Evolutionary conservation across 1,140 invertebrate species (phyloP), one percentile per base, ranked within the genome.

Genomic region (Apis mellifera): DNA sequence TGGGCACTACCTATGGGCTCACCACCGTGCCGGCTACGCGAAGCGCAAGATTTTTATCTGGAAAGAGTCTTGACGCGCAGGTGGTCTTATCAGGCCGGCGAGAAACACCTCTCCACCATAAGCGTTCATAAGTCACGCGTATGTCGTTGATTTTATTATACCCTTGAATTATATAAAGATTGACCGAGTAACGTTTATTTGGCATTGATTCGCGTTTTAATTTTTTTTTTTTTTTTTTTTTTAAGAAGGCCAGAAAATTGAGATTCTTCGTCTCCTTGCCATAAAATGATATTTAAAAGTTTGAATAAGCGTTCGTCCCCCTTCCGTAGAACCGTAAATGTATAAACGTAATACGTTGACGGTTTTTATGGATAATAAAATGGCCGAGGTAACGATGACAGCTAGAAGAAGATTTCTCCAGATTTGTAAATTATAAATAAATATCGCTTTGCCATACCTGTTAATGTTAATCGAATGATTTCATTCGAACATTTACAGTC

Each of bases 41-140:
- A 87, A 84, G 71, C 89, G 89, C 84, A 84, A 90, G 91, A 92
- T 91, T 93, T 91, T 92, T 93, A 92, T 92, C 90, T 84, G 84
- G 62, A 73, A 57, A 23, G 57, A 79, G 54, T 68, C 82, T 62
- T 86, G 82, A 80, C 86, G 83, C 79, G 80, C 87, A 92, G 92
- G 90, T 92, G 91, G 87, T 90, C 90, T 92, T 90, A 91, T 92
- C 90, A 88, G 79, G 70, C n/a, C 74, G 48, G 17, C 65, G n/a
- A 81, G 86, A 87, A 89, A 90, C 87, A 84, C 85, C 86, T 89
- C 66, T 62, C 48, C 57, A 7, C 4, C 12, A 13, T 55, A 70
- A 84, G 42, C 75, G 23, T 32, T 48, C 55, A 23, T 48, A 42
- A 42, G 42, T 23, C n/a, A 15, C n/a, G 23, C 9, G 21, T 64